These are phyloP conservation scores for Bhutanitis thaidina DNA, from an alignment of 2,888 invertebrate species.

Conservation along the genomic window DNA sequence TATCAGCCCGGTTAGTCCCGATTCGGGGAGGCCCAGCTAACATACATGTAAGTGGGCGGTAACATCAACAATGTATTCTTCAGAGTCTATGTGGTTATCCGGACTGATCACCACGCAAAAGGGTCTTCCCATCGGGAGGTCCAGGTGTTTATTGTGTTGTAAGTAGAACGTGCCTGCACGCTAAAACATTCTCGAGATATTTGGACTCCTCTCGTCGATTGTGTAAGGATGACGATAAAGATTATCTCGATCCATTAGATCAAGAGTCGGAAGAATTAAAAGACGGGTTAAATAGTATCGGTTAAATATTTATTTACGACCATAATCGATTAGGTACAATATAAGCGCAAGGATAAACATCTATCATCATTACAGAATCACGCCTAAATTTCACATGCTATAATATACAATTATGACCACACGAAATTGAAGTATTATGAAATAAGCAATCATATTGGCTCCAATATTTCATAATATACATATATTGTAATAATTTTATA, in stretches of 20 bases:
- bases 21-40: too few species aligned
- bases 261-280: conserved; percentile 18
- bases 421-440: conserved; percentile 48
- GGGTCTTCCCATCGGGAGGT: too few species aligned
- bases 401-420: conserved; percentile 57
- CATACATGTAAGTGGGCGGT: too few species aligned
- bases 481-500: conserved; percentile 57
- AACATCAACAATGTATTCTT: too few species aligned
- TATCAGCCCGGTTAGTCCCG: too few species aligned
- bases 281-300: conserved; percentile 47
- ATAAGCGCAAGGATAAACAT: conserved; percentile 69
- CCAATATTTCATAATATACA: conserved; percentile 60
- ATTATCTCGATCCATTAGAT: background rate
- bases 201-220: too few species aligned
- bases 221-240: too few species aligned
- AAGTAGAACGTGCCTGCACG: too few species aligned
- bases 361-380: conserved; percentile 52
- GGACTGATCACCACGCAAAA: too few species aligned
- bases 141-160: too few species aligned
- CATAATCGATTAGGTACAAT: conserved; percentile 55
- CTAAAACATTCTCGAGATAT: too few species aligned
- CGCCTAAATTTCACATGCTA: conserved; percentile 50
- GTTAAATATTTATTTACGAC: conserved; percentile 76
- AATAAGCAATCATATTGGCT: conserved; percentile 51
- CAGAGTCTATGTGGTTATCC: too few species aligned